phyloP scores from a whole-genome alignment of 2,797 vertebrate species.

The Centroberyx gerrardi region DNA sequence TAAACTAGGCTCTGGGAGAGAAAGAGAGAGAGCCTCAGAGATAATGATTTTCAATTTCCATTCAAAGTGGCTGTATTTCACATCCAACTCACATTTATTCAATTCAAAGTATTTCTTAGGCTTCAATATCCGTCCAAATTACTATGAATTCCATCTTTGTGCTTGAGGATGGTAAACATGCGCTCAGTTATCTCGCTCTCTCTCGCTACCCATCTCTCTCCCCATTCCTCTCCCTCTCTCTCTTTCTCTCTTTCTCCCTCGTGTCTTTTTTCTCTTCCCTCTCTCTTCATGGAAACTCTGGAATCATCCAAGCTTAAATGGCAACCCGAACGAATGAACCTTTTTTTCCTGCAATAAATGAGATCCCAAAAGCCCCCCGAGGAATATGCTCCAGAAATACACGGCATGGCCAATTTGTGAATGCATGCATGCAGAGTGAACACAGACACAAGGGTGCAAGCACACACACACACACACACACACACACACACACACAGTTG shows the following conservation, averaged over 20 bases:
- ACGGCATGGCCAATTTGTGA: conserved; percentile 72
- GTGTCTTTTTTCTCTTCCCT: conserved; percentile 13
- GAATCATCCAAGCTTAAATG: conserved; percentile 79
- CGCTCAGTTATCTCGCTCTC: neutral
- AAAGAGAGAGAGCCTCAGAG: conserved; percentile 31
- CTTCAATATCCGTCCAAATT: conserved; percentile 8
- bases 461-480: conserved; percentile 13
- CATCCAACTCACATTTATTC: neutral
- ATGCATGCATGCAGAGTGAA: conserved; percentile 64
- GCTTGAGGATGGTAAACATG: conserved; percentile 10
- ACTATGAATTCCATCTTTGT: neutral
- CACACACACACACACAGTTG: conserved; percentile 41
- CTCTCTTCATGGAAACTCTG: conserved; percentile 48
- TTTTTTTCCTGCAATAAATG: conserved; percentile 67
- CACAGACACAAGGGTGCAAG: conserved; percentile 8
- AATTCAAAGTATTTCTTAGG: conserved; percentile 5
- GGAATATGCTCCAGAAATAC: conserved; percentile 73
- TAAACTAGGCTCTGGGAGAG: no score
- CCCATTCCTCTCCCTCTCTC: conserved; percentile 6
- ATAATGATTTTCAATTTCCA: conserved; percentile 46
- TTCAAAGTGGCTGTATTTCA: conserved; percentile 22
- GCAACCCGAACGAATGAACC: conserved; percentile 63
- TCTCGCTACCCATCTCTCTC: conserved; percentile 1
- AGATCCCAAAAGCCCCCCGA: conserved; percentile 72
- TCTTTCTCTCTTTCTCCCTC: neutral